Base-by-base conservation (phyloP, 2,797 vertebrate genomes). In the Sebastes cheni region DNA sequence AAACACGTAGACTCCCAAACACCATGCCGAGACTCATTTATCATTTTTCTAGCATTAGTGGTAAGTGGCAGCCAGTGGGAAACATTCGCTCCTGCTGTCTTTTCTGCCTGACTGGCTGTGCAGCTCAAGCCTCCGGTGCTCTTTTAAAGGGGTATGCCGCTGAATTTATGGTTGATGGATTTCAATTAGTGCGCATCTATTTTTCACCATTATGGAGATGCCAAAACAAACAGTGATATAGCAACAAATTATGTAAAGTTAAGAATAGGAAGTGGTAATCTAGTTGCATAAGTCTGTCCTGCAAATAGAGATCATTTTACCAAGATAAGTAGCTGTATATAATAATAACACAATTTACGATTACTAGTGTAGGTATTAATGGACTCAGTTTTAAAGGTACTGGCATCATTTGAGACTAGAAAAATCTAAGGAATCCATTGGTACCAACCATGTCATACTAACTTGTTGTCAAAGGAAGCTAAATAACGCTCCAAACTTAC, bases 41-140 rank as follows among this genome's bases (percentile, higher is more conserved):
- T 93, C 89, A 91, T 92, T 90, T 93, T 83, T 90, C 79, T 82
- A 89, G 86, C 88, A 92, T 94, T 90, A 92, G 87, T 87, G 73
- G 85, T 92, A 92, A 93, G 86, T 89, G 85, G 88, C 84, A 92
- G 81, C 85, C 84, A 84, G 83, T 90, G 83, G 84, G 89, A 92
- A 88, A 84, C 80, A 81, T 82, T 83, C 65, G 27, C 82, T 87
- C 91, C 88, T 79, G 88, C 89, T 85, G 89, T 79, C 79, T 87
- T 82, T 81, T 85, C 79, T 82, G 81, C 70, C 78, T 86, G 81
- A 80, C 73, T 86, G 73, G 50, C 81, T 89, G 79, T 74, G 80
- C 42, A 65, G 81, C 80, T 86, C 72, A 81, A 42, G 69, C 74
- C 60, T 50, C 68, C 23, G 62, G 66, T 69, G 70, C 68, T 59